These are phyloP conservation scores for Heliconius sara DNA, from an alignment of 2,888 invertebrate genomes.

Conservation along the genomic window DNA sequence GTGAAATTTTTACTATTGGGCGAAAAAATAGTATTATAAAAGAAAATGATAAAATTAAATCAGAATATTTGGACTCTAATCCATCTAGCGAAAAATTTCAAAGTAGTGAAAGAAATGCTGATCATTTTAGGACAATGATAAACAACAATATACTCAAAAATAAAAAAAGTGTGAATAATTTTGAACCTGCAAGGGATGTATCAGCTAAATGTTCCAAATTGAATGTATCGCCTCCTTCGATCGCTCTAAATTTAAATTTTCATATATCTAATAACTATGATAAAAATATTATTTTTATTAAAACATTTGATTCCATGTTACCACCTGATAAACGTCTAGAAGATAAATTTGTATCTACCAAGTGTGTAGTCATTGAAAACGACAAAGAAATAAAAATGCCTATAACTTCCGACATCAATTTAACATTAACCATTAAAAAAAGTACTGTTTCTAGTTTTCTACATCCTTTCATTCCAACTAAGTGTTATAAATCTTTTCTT, in stretches of 20 bases:
- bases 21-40: neutral
- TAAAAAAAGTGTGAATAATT: neutral
- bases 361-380: slow-evolving; percentile 54
- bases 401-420: slow-evolving; percentile 59
- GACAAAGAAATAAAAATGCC: slow-evolving; percentile 60
- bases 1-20: too few species aligned
- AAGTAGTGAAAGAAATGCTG: neutral
- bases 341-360: slow-evolving; percentile 56
- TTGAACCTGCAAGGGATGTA: neutral
- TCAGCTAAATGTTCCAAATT: neutral
- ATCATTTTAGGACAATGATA: neutral
- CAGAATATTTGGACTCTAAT: neutral
- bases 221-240: neutral
- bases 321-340: slow-evolving; percentile 48
- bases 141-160: neutral
- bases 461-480: neutral
- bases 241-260: slow-evolving; percentile 60
- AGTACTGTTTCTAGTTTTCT: slow-evolving; percentile 1
- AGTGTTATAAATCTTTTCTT: neutral
- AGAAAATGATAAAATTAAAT: neutral
- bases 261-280: slow-evolving; percentile 58
- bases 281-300: slow-evolving; percentile 59
- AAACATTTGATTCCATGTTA: slow-evolving; percentile 55
- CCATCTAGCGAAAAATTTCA: neutral
- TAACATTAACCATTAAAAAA: slow-evolving; percentile 57